Conservation (phyloP, 92 coral and sea anemone species). For the Zoanthus gigantus region DNA sequence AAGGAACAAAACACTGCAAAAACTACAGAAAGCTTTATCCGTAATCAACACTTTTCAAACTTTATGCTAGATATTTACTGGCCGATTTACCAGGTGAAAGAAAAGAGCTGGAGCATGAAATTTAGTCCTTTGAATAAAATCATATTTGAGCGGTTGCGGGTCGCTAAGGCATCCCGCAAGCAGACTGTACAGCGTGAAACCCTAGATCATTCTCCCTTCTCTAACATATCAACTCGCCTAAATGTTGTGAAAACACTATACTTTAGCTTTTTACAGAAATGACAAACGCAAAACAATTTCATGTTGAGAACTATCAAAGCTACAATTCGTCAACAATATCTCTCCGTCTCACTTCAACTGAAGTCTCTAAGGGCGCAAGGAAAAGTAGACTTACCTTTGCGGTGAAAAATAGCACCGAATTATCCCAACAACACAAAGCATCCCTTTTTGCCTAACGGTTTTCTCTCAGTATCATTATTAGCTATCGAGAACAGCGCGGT, state of each 20-base stretch:
- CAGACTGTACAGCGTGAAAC: slow-evolving; percentile 30
- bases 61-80: not conserved
- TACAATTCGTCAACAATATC: slow-evolving; percentile 11
- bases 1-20: not conserved
- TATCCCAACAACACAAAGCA: slow-evolving; percentile 29
- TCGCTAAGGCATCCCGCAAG: slow-evolving; percentile 33
- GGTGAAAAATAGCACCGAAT: slow-evolving; percentile 26
- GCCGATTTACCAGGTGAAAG: not conserved
- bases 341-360: not conserved
- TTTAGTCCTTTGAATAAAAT: slow-evolving; percentile 33
- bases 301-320: not conserved
- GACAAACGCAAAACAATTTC: not conserved
- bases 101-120: not conserved
- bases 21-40: not conserved
- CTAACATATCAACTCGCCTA: not conserved
- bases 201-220: slow-evolving; percentile 16
- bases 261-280: not conserved
- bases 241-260: not conserved
- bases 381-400: slow-evolving; percentile 32
- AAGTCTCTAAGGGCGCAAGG: not conserved
- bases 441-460: slow-evolving; percentile 6
- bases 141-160: slow-evolving; percentile 2
- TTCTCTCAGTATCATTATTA: slow-evolving; percentile 24
- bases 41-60: not conserved
- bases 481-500: not conserved